A percentile compares a stretch with the other conserved stretches of the same genome.
These are phyloP conservation scores for Episyrphus balteatus DNA, from an alignment of 1,140 invertebrate species.

Conservation along the genomic window DNA sequence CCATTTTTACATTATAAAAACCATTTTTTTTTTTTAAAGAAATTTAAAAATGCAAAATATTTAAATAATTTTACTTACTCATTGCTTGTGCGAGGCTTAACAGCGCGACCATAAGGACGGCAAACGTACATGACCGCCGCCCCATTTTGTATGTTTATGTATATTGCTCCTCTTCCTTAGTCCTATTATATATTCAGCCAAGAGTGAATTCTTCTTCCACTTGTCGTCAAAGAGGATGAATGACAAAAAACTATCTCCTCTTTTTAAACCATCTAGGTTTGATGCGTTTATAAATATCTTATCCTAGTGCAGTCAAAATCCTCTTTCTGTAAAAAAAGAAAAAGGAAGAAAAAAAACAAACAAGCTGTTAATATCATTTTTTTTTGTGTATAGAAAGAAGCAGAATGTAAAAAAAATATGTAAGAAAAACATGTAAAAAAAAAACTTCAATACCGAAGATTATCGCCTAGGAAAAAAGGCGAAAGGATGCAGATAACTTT, in stretches of 20 bases:
- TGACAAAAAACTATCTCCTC: not conserved
- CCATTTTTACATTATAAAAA: no score
- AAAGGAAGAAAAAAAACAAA: no score
- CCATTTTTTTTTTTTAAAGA: not conserved
- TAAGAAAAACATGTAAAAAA: no score
- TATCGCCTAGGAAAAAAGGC: no score
- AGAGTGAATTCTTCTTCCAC: not conserved
- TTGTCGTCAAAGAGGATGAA: no score
- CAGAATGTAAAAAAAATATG: no score
- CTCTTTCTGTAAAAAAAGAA: no score
- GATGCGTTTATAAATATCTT: not conserved
- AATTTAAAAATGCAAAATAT: not conserved
- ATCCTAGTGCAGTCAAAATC: not conserved
- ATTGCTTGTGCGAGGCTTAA: conserved; percentile 21
- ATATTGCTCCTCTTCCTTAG: not conserved
- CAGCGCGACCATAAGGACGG: conserved; percentile 28
- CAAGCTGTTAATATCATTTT: no score
- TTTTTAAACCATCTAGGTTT: not conserved
- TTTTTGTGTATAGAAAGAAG: no score
- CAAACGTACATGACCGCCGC: conserved; percentile 32
- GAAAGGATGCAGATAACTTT: no score
- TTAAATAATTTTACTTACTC: conserved; percentile 18
- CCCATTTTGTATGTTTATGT: conserved; percentile 20
- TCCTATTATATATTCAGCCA: no score
- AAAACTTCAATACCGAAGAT: no score